Evolutionary conservation across 2,888 invertebrate species (phyloP).

Genomic region (Erynnis tages): DNA sequence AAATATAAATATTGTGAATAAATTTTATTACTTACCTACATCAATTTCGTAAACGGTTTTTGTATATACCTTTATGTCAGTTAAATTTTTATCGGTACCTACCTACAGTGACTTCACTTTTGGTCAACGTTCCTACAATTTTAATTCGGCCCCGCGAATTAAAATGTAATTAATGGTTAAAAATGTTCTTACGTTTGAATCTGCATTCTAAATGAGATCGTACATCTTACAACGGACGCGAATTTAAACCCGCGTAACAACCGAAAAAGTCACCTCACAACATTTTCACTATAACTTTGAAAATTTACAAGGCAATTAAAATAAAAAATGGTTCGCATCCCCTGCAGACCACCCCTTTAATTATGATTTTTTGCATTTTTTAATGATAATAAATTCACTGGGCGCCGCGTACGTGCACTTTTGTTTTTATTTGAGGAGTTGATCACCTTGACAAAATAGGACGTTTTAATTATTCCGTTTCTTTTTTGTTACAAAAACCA

Average conservation of each 20-base stretch:
- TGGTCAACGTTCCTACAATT: too few relatives aligned
- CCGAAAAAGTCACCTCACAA: constrained; percentile 50
- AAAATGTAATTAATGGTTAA: too few relatives aligned
- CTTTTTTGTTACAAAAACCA: constrained; percentile 2
- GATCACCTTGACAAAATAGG: constrained; percentile 36
- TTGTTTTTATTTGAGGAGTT: constrained; percentile 45
- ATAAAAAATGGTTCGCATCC: constrained; percentile 76
- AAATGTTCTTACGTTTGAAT: not conserved
- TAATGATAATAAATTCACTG: constrained; percentile 76
- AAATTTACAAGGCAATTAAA: constrained; percentile 80
- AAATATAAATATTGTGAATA: too few relatives aligned
- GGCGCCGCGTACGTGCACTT: constrained; percentile 48
- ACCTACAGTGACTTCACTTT: too few relatives aligned
- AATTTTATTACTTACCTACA: too few relatives aligned
- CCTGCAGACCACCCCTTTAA: constrained; percentile 70
- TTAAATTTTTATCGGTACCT: too few relatives aligned
- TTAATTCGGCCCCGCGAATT: too few relatives aligned
- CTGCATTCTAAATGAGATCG: constrained; percentile 8
- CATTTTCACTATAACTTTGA: constrained; percentile 72
- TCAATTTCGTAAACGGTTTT: too few relatives aligned
- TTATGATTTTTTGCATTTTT: constrained; percentile 79
- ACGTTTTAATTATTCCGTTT: constrained; percentile 15
- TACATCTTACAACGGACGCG: constrained; percentile 17
- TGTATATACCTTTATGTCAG: too few relatives aligned
- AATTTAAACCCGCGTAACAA: constrained; percentile 44